phyloP scores from a whole-genome alignment of 37 sponge, comb jelly and placozoan genomes.

The Eunapius fragilis region DNA sequence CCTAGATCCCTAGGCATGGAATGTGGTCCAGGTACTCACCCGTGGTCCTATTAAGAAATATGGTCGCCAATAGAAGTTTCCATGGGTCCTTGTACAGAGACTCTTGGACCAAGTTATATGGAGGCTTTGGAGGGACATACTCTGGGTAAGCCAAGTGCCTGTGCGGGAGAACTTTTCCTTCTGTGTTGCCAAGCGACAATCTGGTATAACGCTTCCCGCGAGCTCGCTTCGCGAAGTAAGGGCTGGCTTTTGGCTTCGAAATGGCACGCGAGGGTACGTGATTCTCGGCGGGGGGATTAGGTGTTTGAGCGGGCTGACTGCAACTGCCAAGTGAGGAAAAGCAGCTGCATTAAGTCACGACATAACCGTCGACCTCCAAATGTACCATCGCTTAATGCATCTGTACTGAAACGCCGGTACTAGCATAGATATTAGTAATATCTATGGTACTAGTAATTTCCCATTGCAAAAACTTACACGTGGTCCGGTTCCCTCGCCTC shows the following conservation, averaged over 20 bases:
- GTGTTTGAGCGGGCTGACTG: no score
- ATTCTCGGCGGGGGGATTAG: no score
- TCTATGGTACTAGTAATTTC: no score
- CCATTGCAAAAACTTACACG: no score
- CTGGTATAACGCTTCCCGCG: neutral
- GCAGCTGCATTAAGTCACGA: no score
- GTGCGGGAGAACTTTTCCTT: conserved; percentile 15
- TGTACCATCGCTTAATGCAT: no score
- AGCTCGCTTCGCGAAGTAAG: conserved; percentile 14
- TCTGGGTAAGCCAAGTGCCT: conserved; percentile 65
- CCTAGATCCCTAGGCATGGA: no score
- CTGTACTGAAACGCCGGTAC: neutral
- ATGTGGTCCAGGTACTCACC: conserved; percentile 63
- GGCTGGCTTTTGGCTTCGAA: conserved; percentile 4
- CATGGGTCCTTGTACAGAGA: conserved; percentile 83
- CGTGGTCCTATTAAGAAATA: conserved; percentile 88
- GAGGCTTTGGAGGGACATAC: conserved; percentile 74
- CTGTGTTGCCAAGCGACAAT: neutral
- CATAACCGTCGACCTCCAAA: no score
- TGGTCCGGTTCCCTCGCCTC: neutral
- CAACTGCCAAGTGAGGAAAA: no score
- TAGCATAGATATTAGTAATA: no score
- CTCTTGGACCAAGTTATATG: conserved; percentile 82
- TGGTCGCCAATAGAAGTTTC: conserved; percentile 87
- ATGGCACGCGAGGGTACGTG: neutral